These are phyloP conservation scores for Magallana angulata DNA, from an alignment of 1,140 invertebrate species.

Conservation along the genomic window DNA sequence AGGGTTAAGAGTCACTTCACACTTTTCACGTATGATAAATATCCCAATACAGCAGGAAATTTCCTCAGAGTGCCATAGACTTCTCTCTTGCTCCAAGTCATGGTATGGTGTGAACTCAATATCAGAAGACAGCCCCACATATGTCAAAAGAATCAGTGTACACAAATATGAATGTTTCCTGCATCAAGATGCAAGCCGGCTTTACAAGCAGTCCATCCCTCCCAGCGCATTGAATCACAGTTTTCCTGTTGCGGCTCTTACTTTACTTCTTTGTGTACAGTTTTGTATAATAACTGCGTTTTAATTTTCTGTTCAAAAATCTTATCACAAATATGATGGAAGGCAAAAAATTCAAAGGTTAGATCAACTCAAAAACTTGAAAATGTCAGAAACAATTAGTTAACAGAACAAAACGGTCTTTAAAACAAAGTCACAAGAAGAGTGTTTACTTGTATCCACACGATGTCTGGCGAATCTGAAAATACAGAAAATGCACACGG, in stretches of 20 bases:
- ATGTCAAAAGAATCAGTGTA: constrained; percentile 10
- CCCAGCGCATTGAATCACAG: constrained; percentile 11
- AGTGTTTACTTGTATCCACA: constrained; percentile 30
- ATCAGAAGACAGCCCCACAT: not conserved
- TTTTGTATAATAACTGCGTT: not conserved
- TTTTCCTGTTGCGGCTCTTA: constrained; percentile 7
- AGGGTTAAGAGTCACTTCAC: constrained; percentile 14
- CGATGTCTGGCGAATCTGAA: constrained; percentile 9
- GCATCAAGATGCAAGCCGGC: constrained; percentile 6
- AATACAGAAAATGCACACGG: constrained; percentile 1
- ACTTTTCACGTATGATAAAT: constrained; percentile 14
- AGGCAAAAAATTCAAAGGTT: constrained; percentile 2
- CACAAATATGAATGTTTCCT: not conserved
- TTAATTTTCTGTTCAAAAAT: not conserved
- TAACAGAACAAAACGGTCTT: not conserved
- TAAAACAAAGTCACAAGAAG: not conserved
- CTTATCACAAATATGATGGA: not conserved
- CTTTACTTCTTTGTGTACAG: not conserved
- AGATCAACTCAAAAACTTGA: not conserved
- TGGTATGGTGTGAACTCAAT: not conserved
- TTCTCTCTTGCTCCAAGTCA: not conserved
- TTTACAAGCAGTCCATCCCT: not conserved
- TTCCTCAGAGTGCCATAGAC: not conserved
- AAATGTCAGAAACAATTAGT: constrained; percentile 7
- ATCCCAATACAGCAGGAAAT: constrained; percentile 14